phyloP scores from a whole-genome alignment of 1,140 invertebrate genomes.

The Camponotus pennsylvanicus region DNA sequence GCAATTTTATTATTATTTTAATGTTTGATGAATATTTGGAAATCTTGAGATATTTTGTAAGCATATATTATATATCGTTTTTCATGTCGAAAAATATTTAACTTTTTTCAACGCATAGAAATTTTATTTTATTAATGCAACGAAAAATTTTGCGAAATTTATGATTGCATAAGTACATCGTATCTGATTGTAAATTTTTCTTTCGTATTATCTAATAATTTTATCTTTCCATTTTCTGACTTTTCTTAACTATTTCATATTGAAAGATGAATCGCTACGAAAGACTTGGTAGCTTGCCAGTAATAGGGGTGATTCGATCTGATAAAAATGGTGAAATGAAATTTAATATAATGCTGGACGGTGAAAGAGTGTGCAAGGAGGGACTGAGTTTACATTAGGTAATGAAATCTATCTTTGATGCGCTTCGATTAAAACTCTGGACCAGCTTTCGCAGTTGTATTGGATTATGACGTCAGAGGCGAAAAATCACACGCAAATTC shows the following conservation, averaged over 20 bases:
- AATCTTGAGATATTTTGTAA: background rate
- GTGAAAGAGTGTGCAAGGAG: slow-evolving; percentile 47
- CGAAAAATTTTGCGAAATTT: slow-evolving; percentile 3
- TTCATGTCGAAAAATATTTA: background rate
- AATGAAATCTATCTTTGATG: slow-evolving; percentile 67
- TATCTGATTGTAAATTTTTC: slow-evolving; percentile 22
- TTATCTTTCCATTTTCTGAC: slow-evolving; percentile 35
- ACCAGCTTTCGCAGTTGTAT: slow-evolving; percentile 11
- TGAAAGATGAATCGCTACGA: slow-evolving; percentile 51
- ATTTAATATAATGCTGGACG: slow-evolving; percentile 72
- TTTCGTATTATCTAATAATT: slow-evolving; percentile 10
- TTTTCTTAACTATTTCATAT: slow-evolving; percentile 47
- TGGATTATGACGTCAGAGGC: slow-evolving; percentile 38
- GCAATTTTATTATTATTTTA: background rate
- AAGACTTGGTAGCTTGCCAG: slow-evolving; percentile 69
- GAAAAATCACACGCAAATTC: slow-evolving; percentile 28
- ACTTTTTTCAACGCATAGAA: background rate
- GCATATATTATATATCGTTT: background rate
- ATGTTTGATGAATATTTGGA: background rate
- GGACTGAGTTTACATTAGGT: slow-evolving; percentile 67
- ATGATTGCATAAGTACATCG: slow-evolving; percentile 12
- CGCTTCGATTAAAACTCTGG: slow-evolving; percentile 39
- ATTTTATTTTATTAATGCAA: slow-evolving; percentile 16
- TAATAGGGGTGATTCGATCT: slow-evolving; percentile 69
- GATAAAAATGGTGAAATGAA: slow-evolving; percentile 67